These are phyloP conservation scores for Chloroceryle amazona DNA, from an alignment of 2,797 vertebrate species.

Conservation along the genomic window DNA sequence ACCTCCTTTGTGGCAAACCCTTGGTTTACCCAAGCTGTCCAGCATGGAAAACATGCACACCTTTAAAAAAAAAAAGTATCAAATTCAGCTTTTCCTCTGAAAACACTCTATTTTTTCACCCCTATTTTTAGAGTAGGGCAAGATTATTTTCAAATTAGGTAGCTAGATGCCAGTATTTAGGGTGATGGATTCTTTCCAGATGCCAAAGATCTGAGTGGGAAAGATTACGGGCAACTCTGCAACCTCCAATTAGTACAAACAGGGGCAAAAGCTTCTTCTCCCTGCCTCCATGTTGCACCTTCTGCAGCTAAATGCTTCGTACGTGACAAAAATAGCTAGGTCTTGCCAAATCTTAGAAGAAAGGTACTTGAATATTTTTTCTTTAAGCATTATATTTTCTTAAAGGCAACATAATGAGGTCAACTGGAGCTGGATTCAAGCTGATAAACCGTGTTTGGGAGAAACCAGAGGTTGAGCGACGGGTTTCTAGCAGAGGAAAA, in stretches of 20 bases:
- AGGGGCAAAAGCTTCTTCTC: slow-evolving; percentile 30
- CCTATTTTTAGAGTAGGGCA: background rate
- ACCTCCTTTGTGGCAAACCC: background rate
- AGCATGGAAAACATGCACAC: background rate
- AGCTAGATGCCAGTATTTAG: background rate
- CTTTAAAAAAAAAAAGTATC: background rate
- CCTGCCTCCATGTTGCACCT: slow-evolving; percentile 31
- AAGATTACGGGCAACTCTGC: slow-evolving; percentile 30
- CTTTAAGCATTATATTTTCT: slow-evolving; percentile 48
- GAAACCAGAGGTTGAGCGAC: slow-evolving; percentile 18
- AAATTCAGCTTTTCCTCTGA: background rate
- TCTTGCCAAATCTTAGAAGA: slow-evolving; percentile 50
- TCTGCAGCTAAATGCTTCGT: background rate
- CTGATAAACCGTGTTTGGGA: slow-evolving; percentile 55
- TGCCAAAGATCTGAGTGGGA: background rate
- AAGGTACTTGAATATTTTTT: slow-evolving; percentile 43
- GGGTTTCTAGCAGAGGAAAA: slow-evolving; percentile 58
- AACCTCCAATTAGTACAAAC: background rate
- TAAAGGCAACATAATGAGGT: slow-evolving; percentile 56
- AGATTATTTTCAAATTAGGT: background rate
- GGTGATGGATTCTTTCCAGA: background rate
- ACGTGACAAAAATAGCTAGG: slow-evolving; percentile 43
- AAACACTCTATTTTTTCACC: background rate
- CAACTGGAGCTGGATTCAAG: slow-evolving; percentile 30
- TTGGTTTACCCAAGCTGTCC: background rate